Percentiles rank a stretch among this genome's conserved stretches.
These are phyloP conservation scores for Poecilia gillii DNA, from an alignment of 2,797 vertebrate species.

Conservation along the genomic window DNA sequence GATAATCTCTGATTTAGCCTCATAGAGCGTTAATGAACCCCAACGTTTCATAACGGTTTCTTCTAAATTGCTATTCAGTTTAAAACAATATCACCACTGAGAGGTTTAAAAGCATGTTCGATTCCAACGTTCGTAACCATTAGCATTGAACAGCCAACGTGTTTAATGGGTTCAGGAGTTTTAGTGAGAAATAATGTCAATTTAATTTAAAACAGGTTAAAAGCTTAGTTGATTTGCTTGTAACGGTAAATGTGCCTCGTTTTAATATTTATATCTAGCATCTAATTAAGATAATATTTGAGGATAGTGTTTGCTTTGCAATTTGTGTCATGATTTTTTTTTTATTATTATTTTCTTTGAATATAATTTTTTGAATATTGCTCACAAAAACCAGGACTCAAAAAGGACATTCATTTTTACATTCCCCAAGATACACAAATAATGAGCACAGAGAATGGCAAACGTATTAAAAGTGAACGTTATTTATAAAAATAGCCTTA, in stretches of 20 bases:
- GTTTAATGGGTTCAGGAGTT: conserved; percentile 8
- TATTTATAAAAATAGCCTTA: conserved; percentile 66
- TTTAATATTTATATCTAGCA: conserved; percentile 24
- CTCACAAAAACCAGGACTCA: conserved; percentile 29
- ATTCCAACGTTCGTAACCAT: too few species aligned
- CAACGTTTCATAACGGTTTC: neutral
- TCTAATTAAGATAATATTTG: conserved; percentile 48
- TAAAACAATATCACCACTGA: conserved; percentile 1
- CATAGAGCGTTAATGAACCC: too few species aligned
- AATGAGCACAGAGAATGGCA: conserved; percentile 58
- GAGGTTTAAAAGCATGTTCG: conserved; percentile 1
- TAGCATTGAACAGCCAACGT: conserved; percentile 11
- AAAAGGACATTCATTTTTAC: conserved; percentile 52
- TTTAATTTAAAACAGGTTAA: conserved; percentile 11
- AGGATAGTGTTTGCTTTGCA: conserved; percentile 55
- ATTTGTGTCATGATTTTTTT: neutral
- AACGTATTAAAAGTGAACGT: conserved; percentile 60
- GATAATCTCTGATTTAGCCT: neutral
- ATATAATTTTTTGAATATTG: conserved; percentile 6
- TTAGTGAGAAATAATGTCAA: conserved; percentile 3
- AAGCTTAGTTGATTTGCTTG: conserved; percentile 4
- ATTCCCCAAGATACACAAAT: conserved; percentile 52
- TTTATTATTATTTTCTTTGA: neutral
- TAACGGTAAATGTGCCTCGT: conserved; percentile 24
- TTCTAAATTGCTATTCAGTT: neutral